A percentile compares a stretch with the other conserved stretches of the same genome.
Conservation (phyloP, 37 sponge, comb jelly and placozoan species). For the Hexactinellida sp. region DNA sequence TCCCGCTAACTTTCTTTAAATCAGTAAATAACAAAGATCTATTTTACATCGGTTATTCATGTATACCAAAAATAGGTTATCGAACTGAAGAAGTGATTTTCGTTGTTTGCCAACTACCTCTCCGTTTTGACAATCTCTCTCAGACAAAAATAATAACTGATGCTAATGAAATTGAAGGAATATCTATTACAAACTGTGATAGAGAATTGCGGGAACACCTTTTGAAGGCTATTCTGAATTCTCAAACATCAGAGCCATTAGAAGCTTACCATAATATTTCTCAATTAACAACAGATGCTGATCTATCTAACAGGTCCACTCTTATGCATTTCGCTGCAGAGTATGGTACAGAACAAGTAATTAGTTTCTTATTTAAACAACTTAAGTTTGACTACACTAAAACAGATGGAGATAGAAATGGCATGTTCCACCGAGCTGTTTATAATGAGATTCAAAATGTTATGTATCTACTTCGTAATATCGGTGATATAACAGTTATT, state of each 20-base stretch:
- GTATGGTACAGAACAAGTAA: background rate
- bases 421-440: background rate
- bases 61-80: background rate
- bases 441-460: background rate
- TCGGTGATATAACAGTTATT: background rate
- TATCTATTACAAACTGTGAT: background rate
- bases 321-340: slow-evolving; percentile 1
- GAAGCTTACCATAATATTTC: background rate
- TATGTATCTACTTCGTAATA: background rate
- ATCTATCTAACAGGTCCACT: background rate
- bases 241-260: background rate
- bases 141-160: background rate
- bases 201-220: background rate
- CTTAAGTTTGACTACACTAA: background rate
- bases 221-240: background rate
- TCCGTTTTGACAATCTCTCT: background rate
- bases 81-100: background rate
- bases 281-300: background rate
- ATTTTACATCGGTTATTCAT: slow-evolving; percentile 5
- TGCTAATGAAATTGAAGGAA: background rate
- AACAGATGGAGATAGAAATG: background rate
- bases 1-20: background rate
- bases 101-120: background rate
- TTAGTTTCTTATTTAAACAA: background rate
- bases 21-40: background rate